Conservation (phyloP, 2,797 vertebrate species). For the Phataginus tricuspis region DNA sequence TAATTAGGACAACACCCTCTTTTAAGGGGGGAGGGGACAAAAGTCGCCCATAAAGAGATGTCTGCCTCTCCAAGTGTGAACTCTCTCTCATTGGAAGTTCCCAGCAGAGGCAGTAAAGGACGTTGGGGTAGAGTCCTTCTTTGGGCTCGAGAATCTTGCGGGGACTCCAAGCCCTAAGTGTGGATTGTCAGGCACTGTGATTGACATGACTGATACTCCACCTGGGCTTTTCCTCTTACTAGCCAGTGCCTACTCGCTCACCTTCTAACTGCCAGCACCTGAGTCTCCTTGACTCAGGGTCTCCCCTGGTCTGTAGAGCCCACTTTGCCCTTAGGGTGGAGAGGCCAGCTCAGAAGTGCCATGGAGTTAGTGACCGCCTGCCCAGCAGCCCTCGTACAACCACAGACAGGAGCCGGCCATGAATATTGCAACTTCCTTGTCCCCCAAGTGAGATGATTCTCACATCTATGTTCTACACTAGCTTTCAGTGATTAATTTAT, state of each 20-base stretch:
- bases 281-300: background rate
- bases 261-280: background rate
- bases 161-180: background rate
- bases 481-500: background rate
- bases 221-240: background rate
- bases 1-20: background rate
- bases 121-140: background rate
- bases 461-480: background rate
- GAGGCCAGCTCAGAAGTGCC: accelerated
- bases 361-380: too few relatives aligned
- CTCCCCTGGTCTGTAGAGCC: background rate
- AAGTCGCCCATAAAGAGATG: background rate
- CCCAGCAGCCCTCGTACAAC: background rate
- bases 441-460: background rate
- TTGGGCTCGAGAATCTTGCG: background rate
- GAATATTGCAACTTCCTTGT: background rate
- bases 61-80: background rate
- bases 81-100: background rate
- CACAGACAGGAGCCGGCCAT: background rate
- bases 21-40: background rate
- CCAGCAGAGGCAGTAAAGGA: background rate
- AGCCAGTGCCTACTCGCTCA: background rate
- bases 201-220: background rate
- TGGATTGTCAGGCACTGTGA: background rate
- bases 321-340: background rate